phyloP scores from a whole-genome alignment of 2,888 invertebrate species.

The Amorpha juglandis region DNA sequence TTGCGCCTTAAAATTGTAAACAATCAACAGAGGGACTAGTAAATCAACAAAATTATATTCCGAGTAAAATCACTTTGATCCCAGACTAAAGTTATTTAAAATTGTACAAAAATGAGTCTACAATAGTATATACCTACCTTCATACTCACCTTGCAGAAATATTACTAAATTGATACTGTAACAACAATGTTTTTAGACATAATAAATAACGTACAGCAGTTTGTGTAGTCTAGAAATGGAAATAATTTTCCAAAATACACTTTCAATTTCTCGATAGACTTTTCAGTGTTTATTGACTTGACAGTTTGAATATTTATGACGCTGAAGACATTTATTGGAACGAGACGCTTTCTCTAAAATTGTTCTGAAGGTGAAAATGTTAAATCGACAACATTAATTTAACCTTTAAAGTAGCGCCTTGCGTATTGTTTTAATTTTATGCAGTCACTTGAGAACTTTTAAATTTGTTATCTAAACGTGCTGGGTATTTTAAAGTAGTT shows the following conservation, averaged over 20 bases:
- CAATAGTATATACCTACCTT: not conserved
- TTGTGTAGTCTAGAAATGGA: not conserved
- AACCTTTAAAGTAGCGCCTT: too few relatives aligned
- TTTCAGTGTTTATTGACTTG: not conserved
- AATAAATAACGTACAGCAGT: not conserved
- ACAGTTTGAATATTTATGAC: slow-evolving; percentile 10
- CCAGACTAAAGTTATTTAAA: not conserved
- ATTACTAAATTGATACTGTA: not conserved
- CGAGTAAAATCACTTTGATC: not conserved
- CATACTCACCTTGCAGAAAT: too few relatives aligned
- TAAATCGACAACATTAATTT: slow-evolving; percentile 3
- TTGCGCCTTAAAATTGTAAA: not conserved
- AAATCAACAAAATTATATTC: not conserved
- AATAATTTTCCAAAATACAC: not conserved
- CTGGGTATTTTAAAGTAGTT: not conserved
- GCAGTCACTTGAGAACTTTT: not conserved
- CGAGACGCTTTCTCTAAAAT: slow-evolving; percentile 8
- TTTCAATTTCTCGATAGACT: slow-evolving; percentile 12
- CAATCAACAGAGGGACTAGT: not conserved
- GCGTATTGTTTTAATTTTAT: not conserved
- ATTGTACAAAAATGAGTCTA: not conserved
- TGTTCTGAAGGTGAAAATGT: slow-evolving; percentile 11
- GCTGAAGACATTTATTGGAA: slow-evolving; percentile 9
- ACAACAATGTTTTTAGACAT: not conserved
- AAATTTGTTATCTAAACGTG: not conserved